Evolutionary conservation across 2,113 vertebrate genomes (phyloP), one percentile per base, ranked within the genome.

Genomic region (Tetrao urogallus): DNA sequence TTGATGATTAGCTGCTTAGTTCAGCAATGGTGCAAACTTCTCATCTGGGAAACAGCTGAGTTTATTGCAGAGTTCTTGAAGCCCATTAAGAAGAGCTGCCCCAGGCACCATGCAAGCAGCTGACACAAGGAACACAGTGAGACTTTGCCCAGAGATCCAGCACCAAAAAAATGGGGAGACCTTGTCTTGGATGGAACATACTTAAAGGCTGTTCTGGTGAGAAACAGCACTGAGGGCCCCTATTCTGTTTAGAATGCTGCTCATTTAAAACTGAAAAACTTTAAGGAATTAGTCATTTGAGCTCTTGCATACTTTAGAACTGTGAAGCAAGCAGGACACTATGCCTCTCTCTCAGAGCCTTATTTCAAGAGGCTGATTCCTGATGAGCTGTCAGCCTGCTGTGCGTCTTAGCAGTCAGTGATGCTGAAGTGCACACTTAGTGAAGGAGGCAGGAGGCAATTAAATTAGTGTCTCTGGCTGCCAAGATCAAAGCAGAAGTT

Each of bases 341-440:
- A 27, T 94, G 95, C 94, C 88, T 61, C 64, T 38, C 85, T 97
- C 94, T 77, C 63, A 78, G 92, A 73, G 83, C 88, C 88, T 92
- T 82, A 88, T 95, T 97, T 97, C 88, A 86, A 92, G 69, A 86
- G 76, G 81, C 86, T 94, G 92, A 94, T 95, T 92, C 88, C 56
- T 0, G 0, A 86, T 88, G 78, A 94, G 94, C 91, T 96, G 94
- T 93, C 96, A 97, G 90, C 94, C 89, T 94, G 94, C 94, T 72
- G 27, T 73, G 85, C 47, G 45, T 85, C 89, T 95, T 72, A 80
- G 89, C 82, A 89, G 84, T 56, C 82, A 89, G 84, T 56, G 74
- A 95, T 80, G 89, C 69, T 91, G 81, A 96, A 96, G 89, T 28
- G 1, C 85, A 94, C 86, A 30, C 89, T 96, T 82, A 88, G 91